A percentile compares a stretch with the other conserved stretches of the same genome.
Evolutionary conservation across 1,140 invertebrate species (phyloP).

Genomic region (Nilaparvata lugens): DNA sequence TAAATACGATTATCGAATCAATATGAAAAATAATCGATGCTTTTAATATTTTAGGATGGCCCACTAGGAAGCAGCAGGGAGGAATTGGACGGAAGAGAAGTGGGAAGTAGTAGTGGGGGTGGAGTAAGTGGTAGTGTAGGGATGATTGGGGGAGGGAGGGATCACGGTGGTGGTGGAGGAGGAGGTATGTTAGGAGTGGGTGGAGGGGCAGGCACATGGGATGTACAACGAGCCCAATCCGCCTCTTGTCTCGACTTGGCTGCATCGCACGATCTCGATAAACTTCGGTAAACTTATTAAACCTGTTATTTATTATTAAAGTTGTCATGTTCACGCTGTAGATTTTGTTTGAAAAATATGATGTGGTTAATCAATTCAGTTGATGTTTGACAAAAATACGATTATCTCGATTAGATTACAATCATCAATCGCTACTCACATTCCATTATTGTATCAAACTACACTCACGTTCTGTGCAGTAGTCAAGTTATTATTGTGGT

Average conservation of each 20-base stretch:
- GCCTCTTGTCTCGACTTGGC: conserved; percentile 59
- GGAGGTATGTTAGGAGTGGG: background rate
- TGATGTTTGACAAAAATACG: too few relatives aligned
- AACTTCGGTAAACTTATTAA: conserved; percentile 28
- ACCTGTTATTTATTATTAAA: too few relatives aligned
- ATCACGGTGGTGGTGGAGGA: background rate
- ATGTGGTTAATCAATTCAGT: too few relatives aligned
- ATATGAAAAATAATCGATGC: too few relatives aligned
- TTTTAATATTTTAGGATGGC: conserved; percentile 18
- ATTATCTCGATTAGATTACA: too few relatives aligned
- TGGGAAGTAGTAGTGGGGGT: background rate
- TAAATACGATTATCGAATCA: too few relatives aligned
- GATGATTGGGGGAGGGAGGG: background rate
- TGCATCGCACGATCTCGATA: conserved; percentile 36
- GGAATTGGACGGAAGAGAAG: conserved; percentile 23
- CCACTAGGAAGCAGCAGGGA: conserved; percentile 22
- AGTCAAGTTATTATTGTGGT: too few relatives aligned
- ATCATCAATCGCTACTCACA: too few relatives aligned
- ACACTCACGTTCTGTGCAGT: too few relatives aligned
- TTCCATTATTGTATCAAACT: too few relatives aligned
- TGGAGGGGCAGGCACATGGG: conserved; percentile 7
- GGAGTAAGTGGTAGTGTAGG: conserved; percentile 4
- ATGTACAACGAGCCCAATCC: conserved; percentile 45
- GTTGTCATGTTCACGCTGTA: too few relatives aligned
- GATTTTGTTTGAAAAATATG: too few relatives aligned